Conservation (phyloP, 2,888 invertebrate genomes). For the Drosophila austrosaltans region DNA sequence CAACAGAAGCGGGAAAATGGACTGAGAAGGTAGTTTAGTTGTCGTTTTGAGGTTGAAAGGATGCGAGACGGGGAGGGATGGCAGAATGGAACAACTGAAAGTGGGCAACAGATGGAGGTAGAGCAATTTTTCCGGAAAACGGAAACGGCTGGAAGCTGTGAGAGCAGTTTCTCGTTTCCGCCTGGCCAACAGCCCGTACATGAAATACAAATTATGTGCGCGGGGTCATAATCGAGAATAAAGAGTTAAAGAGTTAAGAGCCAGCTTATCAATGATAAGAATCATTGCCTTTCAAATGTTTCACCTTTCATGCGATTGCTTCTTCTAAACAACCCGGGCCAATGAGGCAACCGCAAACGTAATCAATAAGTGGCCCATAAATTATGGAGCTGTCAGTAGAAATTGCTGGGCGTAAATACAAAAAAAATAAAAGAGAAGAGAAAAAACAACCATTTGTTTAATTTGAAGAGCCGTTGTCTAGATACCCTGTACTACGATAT, state of each 20-base stretch:
- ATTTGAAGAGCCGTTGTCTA: background rate
- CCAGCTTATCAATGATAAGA: conserved; percentile 15
- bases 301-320: conserved; percentile 7
- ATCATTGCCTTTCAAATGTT: conserved; percentile 12
- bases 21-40: no score
- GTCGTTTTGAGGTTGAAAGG: no score
- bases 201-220: conserved; percentile 34
- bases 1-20: conserved; percentile 13
- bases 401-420: conserved; percentile 54
- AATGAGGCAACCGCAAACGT: conserved; percentile 20
- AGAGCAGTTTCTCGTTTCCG: conserved; percentile 63
- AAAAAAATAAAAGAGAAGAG: conserved; percentile 2
- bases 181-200: conserved; percentile 52
- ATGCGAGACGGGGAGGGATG: background rate
- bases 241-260: conserved; percentile 1
- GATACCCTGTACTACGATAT: background rate
- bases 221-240: conserved; percentile 36
- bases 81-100: background rate
- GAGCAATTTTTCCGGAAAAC: conserved; percentile 31
- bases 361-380: conserved; percentile 77
- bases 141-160: conserved; percentile 58
- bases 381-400: conserved; percentile 72
- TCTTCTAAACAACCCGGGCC: background rate
- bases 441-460: background rate
- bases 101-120: conserved; percentile 19